A percentile compares a stretch with the other conserved stretches of the same genome.
Conservation (phyloP, 1,140 invertebrate genomes). For the Papilio dardanus region DNA sequence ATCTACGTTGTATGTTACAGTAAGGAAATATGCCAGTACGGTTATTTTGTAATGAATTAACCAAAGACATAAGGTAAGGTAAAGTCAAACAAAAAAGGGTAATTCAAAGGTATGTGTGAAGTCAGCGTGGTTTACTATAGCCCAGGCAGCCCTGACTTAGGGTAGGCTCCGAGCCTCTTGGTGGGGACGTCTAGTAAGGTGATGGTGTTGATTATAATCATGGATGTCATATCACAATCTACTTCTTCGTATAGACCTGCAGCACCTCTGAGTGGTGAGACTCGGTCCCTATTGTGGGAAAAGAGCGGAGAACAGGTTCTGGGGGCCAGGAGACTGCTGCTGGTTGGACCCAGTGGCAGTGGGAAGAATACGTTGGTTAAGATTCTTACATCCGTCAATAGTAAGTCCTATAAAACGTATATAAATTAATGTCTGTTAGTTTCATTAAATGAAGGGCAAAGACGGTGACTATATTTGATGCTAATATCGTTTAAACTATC, state of each 20-base stretch:
- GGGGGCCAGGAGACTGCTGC: slow-evolving; percentile 50
- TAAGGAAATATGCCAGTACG: slow-evolving; percentile 37
- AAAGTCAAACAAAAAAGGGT: no score
- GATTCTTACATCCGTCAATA: slow-evolving; percentile 54
- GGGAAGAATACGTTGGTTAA: slow-evolving; percentile 59
- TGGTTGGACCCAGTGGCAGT: slow-evolving; percentile 55
- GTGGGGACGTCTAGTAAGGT: no score
- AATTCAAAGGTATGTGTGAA: no score
- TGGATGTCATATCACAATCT: slow-evolving; percentile 6
- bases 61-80: no score
- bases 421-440: neutral
- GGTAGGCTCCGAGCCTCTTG: no score
- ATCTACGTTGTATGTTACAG: slow-evolving; percentile 52
- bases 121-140: no score
- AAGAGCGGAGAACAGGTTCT: slow-evolving; percentile 50
- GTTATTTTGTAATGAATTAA: neutral
- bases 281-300: slow-evolving; percentile 63
- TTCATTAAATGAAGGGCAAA: no score
- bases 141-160: no score
- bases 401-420: slow-evolving; percentile 41
- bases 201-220: no score
- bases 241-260: slow-evolving; percentile 43
- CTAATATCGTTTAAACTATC: no score
- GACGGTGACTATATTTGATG: no score
- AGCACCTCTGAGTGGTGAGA: slow-evolving; percentile 52